A percentile compares a stretch with the other conserved stretches of the same genome.
Conservation (phyloP, 2,888 invertebrate genomes). For the Coelinius sp. region DNA sequence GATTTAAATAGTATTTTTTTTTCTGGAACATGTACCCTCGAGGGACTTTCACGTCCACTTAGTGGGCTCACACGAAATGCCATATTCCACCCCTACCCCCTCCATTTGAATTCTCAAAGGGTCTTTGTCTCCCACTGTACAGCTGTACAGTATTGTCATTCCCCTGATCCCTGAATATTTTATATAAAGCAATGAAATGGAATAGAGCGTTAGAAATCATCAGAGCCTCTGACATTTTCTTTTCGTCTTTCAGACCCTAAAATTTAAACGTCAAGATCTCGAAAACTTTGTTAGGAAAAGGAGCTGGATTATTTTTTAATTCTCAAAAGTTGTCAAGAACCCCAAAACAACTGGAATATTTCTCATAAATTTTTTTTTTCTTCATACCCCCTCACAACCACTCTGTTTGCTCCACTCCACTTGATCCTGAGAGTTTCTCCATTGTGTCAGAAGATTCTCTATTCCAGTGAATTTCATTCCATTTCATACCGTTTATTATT, state of each 20-base stretch:
- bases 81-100: slow-evolving; percentile 9
- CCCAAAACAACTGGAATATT: background rate
- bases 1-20: background rate
- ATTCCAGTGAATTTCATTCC: background rate
- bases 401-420: background rate
- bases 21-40: background rate
- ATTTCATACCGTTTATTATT: background rate
- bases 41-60: slow-evolving; percentile 23
- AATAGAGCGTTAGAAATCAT: slow-evolving; percentile 1
- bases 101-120: slow-evolving; percentile 1
- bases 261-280: background rate
- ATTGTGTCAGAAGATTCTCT: background rate
- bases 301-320: background rate
- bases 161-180: slow-evolving; percentile 8
- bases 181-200: background rate
- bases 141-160: slow-evolving; percentile 22
- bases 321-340: background rate
- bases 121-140: slow-evolving; percentile 27
- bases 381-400: background rate
- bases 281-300: background rate
- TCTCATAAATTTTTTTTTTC: background rate
- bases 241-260: background rate
- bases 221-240: background rate
- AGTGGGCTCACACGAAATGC: slow-evolving; percentile 24
- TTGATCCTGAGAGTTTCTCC: background rate